Percentiles rank a stretch among this genome's conserved stretches.
phyloP scores from a whole-genome alignment of 2,888 invertebrate species.

The Drosophila suboccidentalis region DNA sequence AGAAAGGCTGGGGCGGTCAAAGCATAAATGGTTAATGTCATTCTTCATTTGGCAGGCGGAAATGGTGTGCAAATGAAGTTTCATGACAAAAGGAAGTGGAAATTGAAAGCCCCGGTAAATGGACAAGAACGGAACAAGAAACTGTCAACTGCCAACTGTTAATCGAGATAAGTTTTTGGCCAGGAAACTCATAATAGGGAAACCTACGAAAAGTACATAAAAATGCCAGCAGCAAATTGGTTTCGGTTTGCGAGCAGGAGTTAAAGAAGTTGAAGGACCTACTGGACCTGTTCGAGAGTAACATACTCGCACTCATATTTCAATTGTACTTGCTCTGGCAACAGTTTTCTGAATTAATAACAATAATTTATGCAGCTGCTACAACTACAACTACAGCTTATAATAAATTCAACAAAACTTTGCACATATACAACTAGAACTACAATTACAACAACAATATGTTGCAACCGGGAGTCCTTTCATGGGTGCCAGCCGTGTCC shows the following conservation, averaged over 20 bases:
- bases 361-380: constrained; percentile 73
- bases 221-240: constrained; percentile 13
- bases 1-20: not conserved
- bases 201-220: constrained; percentile 26
- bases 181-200: constrained; percentile 35
- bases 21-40: constrained; percentile 38
- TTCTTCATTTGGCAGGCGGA: constrained; percentile 41
- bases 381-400: constrained; percentile 44
- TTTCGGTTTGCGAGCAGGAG: not conserved
- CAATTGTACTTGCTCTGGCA: constrained; percentile 50
- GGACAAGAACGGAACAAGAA: constrained; percentile 26
- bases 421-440: constrained; percentile 54
- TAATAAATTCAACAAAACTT: constrained; percentile 75
- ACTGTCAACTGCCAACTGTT: constrained; percentile 43
- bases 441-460: constrained; percentile 55
- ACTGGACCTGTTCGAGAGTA: not conserved
- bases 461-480: constrained; percentile 55
- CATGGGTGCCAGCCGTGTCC: constrained; percentile 55
- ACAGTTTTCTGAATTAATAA: constrained; percentile 74
- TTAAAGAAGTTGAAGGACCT: not conserved
- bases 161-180: constrained; percentile 39
- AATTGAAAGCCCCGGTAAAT: constrained; percentile 29
- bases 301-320: constrained; percentile 51
- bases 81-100: constrained; percentile 26
- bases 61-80: constrained; percentile 51